These are phyloP conservation scores for Pampus argenteus DNA, from an alignment of 2,797 vertebrate genomes.

Conservation along the genomic window DNA sequence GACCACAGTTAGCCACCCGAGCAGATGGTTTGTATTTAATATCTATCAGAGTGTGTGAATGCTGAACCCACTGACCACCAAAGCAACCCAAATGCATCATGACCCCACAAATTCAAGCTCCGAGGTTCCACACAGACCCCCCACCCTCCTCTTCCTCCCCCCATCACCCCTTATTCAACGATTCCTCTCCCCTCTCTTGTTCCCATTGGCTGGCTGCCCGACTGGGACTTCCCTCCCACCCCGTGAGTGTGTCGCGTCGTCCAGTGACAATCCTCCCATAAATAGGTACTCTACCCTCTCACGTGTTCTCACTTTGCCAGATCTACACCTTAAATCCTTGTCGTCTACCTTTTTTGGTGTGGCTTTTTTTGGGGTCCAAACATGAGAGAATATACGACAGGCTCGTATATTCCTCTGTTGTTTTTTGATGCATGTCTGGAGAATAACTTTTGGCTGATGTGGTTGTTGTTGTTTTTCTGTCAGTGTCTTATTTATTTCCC, in stretches of 20 bases:
- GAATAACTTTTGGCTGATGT: constrained; percentile 52
- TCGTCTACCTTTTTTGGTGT: constrained; percentile 51
- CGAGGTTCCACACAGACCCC: constrained; percentile 5
- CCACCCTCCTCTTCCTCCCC: constrained; percentile 16
- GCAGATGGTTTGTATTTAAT: constrained; percentile 17
- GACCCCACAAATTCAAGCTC: constrained; percentile 27
- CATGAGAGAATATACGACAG: constrained; percentile 54
- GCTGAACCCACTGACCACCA: constrained; percentile 6
- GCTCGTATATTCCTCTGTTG: constrained; percentile 56
- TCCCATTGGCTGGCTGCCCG: constrained; percentile 77
- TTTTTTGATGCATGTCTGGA: constrained; percentile 68
- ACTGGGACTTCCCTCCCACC: constrained; percentile 68
- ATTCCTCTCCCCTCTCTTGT: constrained; percentile 85
- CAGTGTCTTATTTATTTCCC: constrained; percentile 28
- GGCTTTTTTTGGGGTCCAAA: constrained; percentile 47
- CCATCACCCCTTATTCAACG: constrained; percentile 62
- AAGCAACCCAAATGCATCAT: background rate
- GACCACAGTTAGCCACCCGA: background rate
- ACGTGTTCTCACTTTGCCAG: constrained; percentile 37
- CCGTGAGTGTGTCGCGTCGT: constrained; percentile 79
- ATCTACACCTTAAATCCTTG: constrained; percentile 40
- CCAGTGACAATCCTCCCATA: constrained; percentile 82
- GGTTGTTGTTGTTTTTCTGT: constrained; percentile 25
- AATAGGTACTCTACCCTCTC: constrained; percentile 85
- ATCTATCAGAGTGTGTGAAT: constrained; percentile 11